phyloP scores from a whole-genome alignment of 2,113 vertebrate species.

The Origma solitaria region DNA sequence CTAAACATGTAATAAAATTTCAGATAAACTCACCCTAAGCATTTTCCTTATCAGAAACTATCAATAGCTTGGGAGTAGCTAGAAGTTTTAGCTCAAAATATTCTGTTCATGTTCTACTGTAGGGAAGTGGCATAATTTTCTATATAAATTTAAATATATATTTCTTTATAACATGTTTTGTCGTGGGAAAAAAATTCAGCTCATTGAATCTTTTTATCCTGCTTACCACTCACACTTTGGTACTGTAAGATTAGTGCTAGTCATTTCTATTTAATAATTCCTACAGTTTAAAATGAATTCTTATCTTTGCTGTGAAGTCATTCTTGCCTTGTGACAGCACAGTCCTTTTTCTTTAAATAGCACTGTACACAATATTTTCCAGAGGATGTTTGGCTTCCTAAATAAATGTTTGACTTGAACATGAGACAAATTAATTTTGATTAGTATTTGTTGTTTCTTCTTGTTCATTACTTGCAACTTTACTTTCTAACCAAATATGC shows the following conservation, averaged over 20 bases:
- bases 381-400: neutral
- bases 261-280: neutral
- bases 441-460: neutral
- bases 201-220: neutral
- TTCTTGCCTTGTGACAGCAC: neutral
- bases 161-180: neutral
- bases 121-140: neutral
- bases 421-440: neutral
- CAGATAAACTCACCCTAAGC: neutral
- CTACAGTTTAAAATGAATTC: neutral
- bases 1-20: neutral
- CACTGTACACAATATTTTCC: neutral
- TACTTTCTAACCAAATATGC: neutral
- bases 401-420: neutral
- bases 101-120: neutral
- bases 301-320: neutral
- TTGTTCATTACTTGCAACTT: neutral
- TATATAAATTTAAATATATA: neutral
- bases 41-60: neutral
- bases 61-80: neutral
- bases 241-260: neutral
- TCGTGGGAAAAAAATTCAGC: neutral
- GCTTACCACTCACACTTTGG: neutral
- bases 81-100: neutral
- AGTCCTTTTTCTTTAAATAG: neutral